Percentiles rank a stretch among this genome's conserved stretches.
These are phyloP conservation scores for Presbytis comata DNA, from an alignment of 2,797 vertebrate species.

Conservation along the genomic window DNA sequence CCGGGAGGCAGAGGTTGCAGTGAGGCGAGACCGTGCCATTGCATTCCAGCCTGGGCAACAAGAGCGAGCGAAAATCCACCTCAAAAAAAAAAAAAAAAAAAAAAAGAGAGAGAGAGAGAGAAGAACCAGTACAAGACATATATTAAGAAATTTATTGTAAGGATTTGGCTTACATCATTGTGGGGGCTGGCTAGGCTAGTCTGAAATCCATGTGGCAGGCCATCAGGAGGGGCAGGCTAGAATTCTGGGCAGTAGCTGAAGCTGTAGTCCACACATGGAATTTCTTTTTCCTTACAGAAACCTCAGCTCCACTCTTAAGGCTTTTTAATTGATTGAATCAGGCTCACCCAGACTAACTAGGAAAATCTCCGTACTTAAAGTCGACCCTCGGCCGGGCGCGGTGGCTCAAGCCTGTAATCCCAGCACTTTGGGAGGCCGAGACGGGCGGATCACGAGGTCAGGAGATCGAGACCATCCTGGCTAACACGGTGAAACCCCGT, in stretches of 20 bases:
- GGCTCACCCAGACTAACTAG: neutral
- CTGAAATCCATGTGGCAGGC: neutral
- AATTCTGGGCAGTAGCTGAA: neutral
- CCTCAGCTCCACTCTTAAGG: neutral
- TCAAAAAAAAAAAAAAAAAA: no score
- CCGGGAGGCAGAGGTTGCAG: no score
- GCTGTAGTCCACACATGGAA: neutral
- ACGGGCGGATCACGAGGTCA: no score
- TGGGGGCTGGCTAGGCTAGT: neutral
- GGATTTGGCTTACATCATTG: neutral
- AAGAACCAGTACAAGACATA: neutral
- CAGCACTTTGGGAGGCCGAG: no score
- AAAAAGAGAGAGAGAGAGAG: no score
- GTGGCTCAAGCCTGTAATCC: no score
- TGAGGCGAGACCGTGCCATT: no score
- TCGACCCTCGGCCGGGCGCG: no score
- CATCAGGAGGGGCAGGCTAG: neutral
- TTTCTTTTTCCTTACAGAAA: slow-evolving; percentile 14
- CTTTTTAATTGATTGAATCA: neutral
- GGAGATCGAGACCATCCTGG: no score
- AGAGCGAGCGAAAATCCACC: no score
- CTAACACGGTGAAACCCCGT: no score
- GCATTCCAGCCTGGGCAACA: no score
- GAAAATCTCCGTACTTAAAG: neutral
- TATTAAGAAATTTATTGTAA: neutral